Percentiles rank a stretch among this genome's conserved stretches.
These are phyloP conservation scores for Schrankia costaestrigalis DNA, from an alignment of 2,888 invertebrate genomes.

Conservation along the genomic window DNA sequence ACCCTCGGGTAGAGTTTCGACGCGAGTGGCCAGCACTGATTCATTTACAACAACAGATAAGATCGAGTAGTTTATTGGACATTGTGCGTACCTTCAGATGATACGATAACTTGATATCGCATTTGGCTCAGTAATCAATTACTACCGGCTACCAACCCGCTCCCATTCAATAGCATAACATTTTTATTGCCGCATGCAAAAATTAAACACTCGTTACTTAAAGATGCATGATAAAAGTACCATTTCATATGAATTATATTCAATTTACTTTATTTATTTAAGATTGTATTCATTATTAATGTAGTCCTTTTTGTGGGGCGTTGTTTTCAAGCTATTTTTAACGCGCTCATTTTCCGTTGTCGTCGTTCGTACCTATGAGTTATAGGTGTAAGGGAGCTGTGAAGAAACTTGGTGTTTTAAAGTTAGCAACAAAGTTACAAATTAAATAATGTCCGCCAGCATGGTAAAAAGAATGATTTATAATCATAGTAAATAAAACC, in stretches of 20 bases:
- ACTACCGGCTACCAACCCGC: constrained; percentile 48
- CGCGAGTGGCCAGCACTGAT: constrained; percentile 52
- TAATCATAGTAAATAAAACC: too few species aligned
- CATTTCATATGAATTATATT: constrained; percentile 49
- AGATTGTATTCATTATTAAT: constrained; percentile 26
- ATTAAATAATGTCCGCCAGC: too few species aligned
- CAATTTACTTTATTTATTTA: constrained; percentile 51
- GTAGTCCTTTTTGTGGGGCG: constrained; percentile 23
- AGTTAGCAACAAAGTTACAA: too few species aligned
- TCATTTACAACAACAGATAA: constrained; percentile 73
- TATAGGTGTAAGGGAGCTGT: too few species aligned
- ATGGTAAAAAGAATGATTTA: too few species aligned
- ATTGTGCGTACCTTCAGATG: constrained; percentile 70
- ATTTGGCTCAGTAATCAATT: constrained; percentile 67
- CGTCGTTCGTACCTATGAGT: too few species aligned
- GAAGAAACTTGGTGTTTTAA: too few species aligned
- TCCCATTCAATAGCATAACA: constrained; percentile 55
- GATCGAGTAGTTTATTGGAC: constrained; percentile 75
- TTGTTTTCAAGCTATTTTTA: too few species aligned
- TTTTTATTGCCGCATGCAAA: constrained; percentile 65
- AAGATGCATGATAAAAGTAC: constrained; percentile 53
- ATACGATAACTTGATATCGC: constrained; percentile 63
- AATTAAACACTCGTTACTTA: constrained; percentile 64
- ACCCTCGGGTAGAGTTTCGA: constrained; percentile 33
- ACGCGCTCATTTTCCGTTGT: too few species aligned